Percentiles rank a stretch among this genome's conserved stretches.
These are phyloP conservation scores for Papilio glaucus DNA, from an alignment of 1,140 invertebrate genomes.

Conservation along the genomic window DNA sequence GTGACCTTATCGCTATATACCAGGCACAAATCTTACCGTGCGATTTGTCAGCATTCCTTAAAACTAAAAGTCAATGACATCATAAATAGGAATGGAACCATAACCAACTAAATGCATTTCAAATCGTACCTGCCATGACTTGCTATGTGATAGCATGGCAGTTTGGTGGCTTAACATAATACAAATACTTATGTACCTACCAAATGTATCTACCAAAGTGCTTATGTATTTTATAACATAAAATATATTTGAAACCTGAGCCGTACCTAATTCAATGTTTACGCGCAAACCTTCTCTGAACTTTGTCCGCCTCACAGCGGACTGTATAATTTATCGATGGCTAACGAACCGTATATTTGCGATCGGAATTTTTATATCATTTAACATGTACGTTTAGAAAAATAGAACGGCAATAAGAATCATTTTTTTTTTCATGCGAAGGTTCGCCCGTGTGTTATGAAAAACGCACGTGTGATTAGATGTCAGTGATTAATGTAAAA, in stretches of 20 bases:
- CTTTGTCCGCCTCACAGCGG: constrained; percentile 1
- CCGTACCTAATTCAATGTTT: not conserved
- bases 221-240: not conserved
- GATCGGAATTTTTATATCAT: constrained; percentile 17
- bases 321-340: constrained; percentile 21
- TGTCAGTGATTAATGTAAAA: not conserved
- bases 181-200: no score
- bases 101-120: no score
- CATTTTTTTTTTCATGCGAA: not conserved
- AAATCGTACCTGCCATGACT: no score
- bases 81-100: no score
- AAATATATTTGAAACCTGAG: constrained; percentile 7
- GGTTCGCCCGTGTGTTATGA: no score
- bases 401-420: not conserved
- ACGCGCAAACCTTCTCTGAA: constrained; percentile 7
- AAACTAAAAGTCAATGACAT: no score
- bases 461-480: not conserved
- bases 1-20: no score
- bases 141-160: no score
- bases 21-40: no score
- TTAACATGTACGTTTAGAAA: constrained; percentile 11
- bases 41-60: no score
- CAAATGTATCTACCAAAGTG: no score
- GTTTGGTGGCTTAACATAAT: no score
- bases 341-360: constrained; percentile 21